Percentiles rank a stretch among this genome's conserved stretches.
These are phyloP conservation scores for Agrilus mali DNA, from an alignment of 2,888 invertebrate genomes.

Conservation along the genomic window DNA sequence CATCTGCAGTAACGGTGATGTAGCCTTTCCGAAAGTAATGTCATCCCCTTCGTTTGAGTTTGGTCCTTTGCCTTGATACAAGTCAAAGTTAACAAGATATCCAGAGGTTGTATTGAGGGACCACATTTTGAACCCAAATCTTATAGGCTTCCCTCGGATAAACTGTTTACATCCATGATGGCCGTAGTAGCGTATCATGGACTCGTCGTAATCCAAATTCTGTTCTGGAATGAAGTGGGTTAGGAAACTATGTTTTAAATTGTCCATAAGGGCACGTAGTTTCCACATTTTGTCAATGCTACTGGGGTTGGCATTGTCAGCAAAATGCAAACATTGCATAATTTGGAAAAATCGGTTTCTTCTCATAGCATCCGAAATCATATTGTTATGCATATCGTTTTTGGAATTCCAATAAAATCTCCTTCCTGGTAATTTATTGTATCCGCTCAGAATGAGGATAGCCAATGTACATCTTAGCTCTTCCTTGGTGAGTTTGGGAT, in stretches of 20 bases:
- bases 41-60: no score
- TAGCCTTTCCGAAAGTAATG: no score
- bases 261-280: slow-evolving; percentile 13
- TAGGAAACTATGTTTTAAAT: slow-evolving; percentile 14
- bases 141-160: slow-evolving; percentile 20
- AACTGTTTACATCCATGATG: slow-evolving; percentile 19
- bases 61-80: slow-evolving; percentile 17
- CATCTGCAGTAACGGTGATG: no score
- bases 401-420: slow-evolving; percentile 1
- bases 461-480: slow-evolving; percentile 2
- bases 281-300: slow-evolving; percentile 18
- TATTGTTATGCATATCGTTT: not conserved
- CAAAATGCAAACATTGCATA: slow-evolving; percentile 15
- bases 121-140: slow-evolving; percentile 22
- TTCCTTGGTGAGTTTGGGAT: not conserved
- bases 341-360: slow-evolving; percentile 14
- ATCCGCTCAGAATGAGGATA: slow-evolving; percentile 2
- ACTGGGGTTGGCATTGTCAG: slow-evolving; percentile 15
- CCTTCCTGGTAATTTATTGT: slow-evolving; percentile 1
- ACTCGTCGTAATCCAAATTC: slow-evolving; percentile 11
- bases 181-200: slow-evolving; percentile 19
- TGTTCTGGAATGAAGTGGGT: not conserved
- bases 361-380: not conserved
- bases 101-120: slow-evolving; percentile 14
- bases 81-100: slow-evolving; percentile 20